Evolutionary conservation across 2,797 vertebrate species (phyloP).

Genomic region (Smutsia gigantea): DNA sequence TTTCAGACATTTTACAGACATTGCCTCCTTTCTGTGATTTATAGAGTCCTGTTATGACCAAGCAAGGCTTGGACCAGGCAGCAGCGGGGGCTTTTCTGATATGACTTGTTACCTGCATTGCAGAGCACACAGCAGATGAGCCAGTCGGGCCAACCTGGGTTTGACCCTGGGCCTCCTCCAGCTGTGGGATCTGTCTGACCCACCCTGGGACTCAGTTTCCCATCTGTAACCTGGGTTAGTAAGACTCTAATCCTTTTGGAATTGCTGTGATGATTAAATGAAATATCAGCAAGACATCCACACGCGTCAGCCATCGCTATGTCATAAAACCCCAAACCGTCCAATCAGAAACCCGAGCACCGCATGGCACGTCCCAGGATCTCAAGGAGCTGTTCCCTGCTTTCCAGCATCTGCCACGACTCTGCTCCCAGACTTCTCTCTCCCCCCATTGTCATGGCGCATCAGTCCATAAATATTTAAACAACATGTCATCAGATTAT

Average conservation of each 20-base stretch:
- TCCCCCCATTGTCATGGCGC: slow-evolving; percentile 42
- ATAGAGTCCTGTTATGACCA: background rate
- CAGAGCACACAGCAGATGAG: background rate
- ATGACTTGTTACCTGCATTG: accelerated
- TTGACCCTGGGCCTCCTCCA: background rate
- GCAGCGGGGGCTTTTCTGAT: background rate
- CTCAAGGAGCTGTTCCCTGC: background rate
- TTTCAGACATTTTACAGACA: background rate
- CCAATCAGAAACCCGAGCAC: background rate
- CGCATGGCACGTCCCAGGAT: background rate
- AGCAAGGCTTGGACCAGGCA: background rate
- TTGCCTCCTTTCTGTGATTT: background rate
- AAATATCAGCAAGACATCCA: background rate
- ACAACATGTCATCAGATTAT: slow-evolving; percentile 72
- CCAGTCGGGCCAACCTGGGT: background rate
- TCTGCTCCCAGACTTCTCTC: slow-evolving; percentile 50
- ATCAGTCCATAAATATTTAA: slow-evolving; percentile 75
- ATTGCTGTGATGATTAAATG: background rate
- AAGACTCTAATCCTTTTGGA: background rate
- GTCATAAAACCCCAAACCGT: background rate
- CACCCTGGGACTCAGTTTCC: slow-evolving; percentile 23
- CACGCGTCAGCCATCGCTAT: background rate
- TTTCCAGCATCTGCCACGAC: slow-evolving; percentile 1
- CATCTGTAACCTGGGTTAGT: background rate
- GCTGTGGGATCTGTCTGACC: background rate